Base-by-base conservation (phyloP, 2,113 vertebrate species). In the Pangasianodon hypophthalmus region DNA sequence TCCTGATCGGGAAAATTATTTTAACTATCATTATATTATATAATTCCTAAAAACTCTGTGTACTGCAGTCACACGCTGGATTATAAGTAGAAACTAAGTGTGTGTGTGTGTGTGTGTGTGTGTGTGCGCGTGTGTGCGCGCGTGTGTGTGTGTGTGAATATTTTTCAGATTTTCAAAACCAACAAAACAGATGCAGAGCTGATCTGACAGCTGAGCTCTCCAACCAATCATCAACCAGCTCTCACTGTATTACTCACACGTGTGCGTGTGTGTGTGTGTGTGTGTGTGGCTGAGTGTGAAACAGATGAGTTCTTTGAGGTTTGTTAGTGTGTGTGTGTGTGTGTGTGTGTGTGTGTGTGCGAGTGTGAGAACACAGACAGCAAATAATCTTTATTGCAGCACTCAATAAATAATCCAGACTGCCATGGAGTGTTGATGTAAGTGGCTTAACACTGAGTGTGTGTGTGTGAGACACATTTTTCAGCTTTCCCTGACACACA, bases 111-210 rank as follows among this genome's bases (percentile, higher is more conserved):
- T 80, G 87, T 71, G 80, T 73, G 46, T 44, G 44, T 2, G 90
- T 88, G 64, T 64, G 62, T 41, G 87, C 73, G 37, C 75, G 77
- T 77, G 88, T 54, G 84, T 69, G 24, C 86, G 81, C 73, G 87
- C 71, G 21, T 80, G 67, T 69, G 67, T 67, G 62, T n/a, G 62
- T 67, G 64, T 67, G 14, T 3, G 54, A 62, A 26, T 62, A 26
- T 62, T 29, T 69, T n/a, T 32, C 37, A 73, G 16, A 73, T 73
- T 73, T 41, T 73, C 37, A 37, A 41, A 73, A 71, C 69, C 69
- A 41, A 41, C 32, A 73, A 73, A 73, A 73, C 32, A 73, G 16
- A 37, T 41, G 14, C n/a, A n/a, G n/a, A n/a, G n/a, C n/a, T n/a
- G n/a, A n/a, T n/a, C n/a, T n/a, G n/a, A n/a, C n/a, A n/a, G n/a